Percentiles rank a stretch among this genome's conserved stretches.
Evolutionary conservation across 2,888 invertebrate species (phyloP).

Genomic region (Caenorhabditis angaria): DNA sequence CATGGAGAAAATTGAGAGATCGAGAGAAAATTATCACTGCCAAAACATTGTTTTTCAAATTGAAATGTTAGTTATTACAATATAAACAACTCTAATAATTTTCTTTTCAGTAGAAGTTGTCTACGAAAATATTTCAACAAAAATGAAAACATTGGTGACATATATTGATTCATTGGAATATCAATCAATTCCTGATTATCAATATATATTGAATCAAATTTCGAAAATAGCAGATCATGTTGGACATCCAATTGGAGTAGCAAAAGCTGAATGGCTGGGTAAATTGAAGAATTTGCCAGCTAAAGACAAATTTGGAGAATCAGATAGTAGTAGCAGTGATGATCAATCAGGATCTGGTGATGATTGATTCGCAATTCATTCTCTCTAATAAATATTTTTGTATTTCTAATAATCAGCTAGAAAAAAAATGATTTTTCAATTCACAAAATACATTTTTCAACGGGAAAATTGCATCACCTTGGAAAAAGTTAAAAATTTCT

Average conservation of each 20-base stretch:
- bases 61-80: slow-evolving; percentile 12
- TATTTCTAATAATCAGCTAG: no score
- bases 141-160: slow-evolving; percentile 8
- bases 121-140: slow-evolving; percentile 11
- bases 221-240: not conserved
- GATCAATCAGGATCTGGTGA: not conserved
- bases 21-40: slow-evolving; percentile 18
- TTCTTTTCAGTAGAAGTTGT: slow-evolving; percentile 5
- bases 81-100: not conserved
- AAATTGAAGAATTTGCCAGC: slow-evolving; percentile 11
- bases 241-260: not conserved
- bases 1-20: slow-evolving; percentile 27
- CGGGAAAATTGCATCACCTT: no score
- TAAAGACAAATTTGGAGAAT: not conserved
- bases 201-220: slow-evolving; percentile 3
- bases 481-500: no score
- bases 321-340: not conserved
- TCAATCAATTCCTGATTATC: slow-evolving; percentile 25
- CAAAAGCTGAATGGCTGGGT: slow-evolving; percentile 22
- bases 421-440: no score
- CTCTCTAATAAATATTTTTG: no score
- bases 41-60: slow-evolving; percentile 20
- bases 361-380: no score
- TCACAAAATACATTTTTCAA: no score
- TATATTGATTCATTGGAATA: slow-evolving; percentile 23